A percentile compares a stretch with the other conserved stretches of the same genome.
phyloP scores from a whole-genome alignment of 2,797 vertebrate species.

The Bradypodion ventrale region DNA sequence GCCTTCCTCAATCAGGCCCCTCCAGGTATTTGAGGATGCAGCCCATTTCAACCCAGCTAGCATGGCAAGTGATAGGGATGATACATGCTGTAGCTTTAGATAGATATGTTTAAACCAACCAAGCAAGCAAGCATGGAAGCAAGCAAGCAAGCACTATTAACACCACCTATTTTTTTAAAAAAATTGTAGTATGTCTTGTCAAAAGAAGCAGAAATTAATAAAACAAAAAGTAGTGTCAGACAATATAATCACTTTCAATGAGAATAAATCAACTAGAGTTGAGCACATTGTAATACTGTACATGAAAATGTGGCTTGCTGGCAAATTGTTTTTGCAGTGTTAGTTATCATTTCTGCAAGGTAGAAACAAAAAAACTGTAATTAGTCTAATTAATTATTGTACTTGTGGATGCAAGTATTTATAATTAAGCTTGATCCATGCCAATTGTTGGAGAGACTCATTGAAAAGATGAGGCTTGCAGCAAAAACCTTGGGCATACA shows the following conservation, averaged over 20 bases:
- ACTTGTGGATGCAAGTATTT: background rate
- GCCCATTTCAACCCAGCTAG: no score
- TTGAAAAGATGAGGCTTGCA: background rate
- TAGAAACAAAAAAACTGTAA: slow-evolving; percentile 20
- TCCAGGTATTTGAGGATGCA: no score
- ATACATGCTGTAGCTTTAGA: no score
- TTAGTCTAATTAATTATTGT: slow-evolving; percentile 2
- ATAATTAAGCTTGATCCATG: background rate
- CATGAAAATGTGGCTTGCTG: background rate
- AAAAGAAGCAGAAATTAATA: slow-evolving; percentile 31
- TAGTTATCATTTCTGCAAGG: background rate
- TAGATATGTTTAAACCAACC: no score
- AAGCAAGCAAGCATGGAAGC: no score
- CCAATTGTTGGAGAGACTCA: background rate
- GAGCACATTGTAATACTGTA: background rate
- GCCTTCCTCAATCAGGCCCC: background rate
- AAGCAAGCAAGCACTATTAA: no score
- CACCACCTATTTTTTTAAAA: slow-evolving; percentile 22
- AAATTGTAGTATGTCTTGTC: slow-evolving; percentile 19
- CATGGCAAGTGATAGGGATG: background rate
- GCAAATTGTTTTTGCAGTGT: background rate
- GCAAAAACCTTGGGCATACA: background rate
- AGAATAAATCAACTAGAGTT: slow-evolving; percentile 7
- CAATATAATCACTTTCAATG: slow-evolving; percentile 16
- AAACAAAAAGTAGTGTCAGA: slow-evolving; percentile 13